Evolutionary conservation across 2,888 invertebrate genomes (phyloP).

Genomic region (Ectobius pallidus): DNA sequence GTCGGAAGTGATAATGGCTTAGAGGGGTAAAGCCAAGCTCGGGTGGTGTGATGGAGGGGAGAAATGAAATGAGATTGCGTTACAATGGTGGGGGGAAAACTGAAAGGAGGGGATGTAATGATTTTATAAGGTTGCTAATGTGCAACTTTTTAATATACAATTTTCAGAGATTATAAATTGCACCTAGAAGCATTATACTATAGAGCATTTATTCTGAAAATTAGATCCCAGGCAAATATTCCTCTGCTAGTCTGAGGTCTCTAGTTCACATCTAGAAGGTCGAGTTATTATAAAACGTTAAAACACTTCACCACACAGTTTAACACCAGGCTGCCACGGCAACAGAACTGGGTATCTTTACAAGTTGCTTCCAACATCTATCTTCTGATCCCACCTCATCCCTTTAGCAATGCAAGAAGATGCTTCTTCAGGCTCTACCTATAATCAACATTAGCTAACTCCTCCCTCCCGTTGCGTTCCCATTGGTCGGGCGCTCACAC

Average conservation of each 20-base stretch:
- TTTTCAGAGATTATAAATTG: too few relatives aligned
- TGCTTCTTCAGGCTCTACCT: background rate
- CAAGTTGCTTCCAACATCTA: background rate
- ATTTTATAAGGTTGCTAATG: background rate
- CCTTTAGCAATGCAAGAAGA: background rate
- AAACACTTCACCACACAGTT: background rate
- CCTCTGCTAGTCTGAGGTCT: too few relatives aligned
- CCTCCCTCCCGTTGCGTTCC: background rate
- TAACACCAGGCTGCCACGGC: background rate
- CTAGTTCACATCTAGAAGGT: too few relatives aligned
- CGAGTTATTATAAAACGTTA: too few relatives aligned
- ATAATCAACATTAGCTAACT: background rate
- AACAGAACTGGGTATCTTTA: background rate
- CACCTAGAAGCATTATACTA: too few relatives aligned
- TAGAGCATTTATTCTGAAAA: too few relatives aligned
- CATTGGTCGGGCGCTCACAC: background rate
- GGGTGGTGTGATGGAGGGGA: conserved; percentile 17
- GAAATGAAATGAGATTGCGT: background rate
- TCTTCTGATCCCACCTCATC: background rate
- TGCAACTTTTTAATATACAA: too few relatives aligned
- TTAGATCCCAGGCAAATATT: too few relatives aligned
- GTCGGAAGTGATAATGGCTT: conserved; percentile 17
- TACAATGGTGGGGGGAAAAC: background rate
- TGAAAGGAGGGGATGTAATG: too few relatives aligned
- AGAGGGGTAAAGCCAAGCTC: background rate